These are phyloP conservation scores for Leptoclinus maculatus DNA, from an alignment of 2,797 vertebrate genomes.

Conservation along the genomic window DNA sequence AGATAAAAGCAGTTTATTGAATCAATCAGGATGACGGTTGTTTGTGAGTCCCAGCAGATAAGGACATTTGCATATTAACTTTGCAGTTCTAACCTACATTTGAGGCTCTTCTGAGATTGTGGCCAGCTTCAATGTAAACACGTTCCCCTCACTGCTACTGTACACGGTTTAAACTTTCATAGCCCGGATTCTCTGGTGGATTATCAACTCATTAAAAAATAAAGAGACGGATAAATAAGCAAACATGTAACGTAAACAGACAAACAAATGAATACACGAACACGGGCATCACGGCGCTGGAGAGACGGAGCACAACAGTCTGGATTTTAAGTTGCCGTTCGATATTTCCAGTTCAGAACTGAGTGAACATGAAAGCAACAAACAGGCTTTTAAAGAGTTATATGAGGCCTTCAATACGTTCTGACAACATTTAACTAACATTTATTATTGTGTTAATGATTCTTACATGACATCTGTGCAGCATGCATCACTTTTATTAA, in stretches of 20 bases:
- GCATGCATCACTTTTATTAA: background rate
- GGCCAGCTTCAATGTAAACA: constrained; percentile 94
- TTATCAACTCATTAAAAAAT: constrained; percentile 84
- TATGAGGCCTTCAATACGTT: constrained; percentile 28
- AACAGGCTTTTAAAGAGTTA: constrained; percentile 62
- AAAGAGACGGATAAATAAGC: constrained; percentile 81
- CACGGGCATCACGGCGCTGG: constrained; percentile 41
- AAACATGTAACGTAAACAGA: constrained; percentile 76
- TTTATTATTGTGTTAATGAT: background rate
- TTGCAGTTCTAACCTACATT: constrained; percentile 98
- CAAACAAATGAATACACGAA: constrained; percentile 79
- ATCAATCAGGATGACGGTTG: constrained; percentile 98
- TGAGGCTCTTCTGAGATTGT: constrained; percentile 91
- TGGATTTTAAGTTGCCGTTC: constrained; percentile 60
- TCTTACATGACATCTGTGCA: background rate
- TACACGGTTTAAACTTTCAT: constrained; percentile 89
- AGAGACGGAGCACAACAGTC: constrained; percentile 57
- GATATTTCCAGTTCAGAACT: constrained; percentile 59
- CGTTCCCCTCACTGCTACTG: constrained; percentile 82
- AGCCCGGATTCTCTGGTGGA: constrained; percentile 73
- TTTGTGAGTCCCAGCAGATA: constrained; percentile 99
- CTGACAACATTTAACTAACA: constrained; percentile 43
- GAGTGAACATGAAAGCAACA: constrained; percentile 64
- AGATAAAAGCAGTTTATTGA: constrained; percentile 99
- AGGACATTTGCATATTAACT: constrained; percentile 99